Conservation (phyloP, 2,797 vertebrate genomes). For the Centropyge bicolor region DNA sequence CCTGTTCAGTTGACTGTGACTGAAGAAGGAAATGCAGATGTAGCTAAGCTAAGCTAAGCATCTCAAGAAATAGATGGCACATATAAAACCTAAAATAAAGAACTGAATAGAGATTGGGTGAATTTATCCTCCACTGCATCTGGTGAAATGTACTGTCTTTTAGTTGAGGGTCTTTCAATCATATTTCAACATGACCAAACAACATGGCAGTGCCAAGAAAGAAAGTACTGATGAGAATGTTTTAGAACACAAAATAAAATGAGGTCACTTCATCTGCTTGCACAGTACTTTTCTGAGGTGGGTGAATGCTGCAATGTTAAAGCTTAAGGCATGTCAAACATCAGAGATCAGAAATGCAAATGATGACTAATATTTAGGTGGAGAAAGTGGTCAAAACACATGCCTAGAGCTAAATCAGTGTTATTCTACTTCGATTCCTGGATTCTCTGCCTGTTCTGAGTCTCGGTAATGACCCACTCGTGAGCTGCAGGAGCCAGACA, state of each 20-base stretch:
- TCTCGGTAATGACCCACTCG: neutral
- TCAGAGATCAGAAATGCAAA: constrained; percentile 6
- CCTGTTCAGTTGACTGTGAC: constrained; percentile 1
- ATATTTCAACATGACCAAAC: constrained; percentile 12
- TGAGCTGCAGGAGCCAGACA: constrained; percentile 13
- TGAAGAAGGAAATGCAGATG: constrained; percentile 3
- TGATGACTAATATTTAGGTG: neutral
- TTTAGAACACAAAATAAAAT: constrained; percentile 14
- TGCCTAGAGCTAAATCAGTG: neutral
- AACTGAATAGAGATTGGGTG: neutral
- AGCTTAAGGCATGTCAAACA: neutral
- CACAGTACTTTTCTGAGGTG: neutral
- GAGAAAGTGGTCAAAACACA: neutral
- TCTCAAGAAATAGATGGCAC: neutral
- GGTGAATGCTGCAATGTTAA: neutral
- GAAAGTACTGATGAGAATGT: neutral
- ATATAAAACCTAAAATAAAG: constrained; percentile 6
- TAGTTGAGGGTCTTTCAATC: constrained; percentile 1
- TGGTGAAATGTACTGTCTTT: constrained; percentile 10
- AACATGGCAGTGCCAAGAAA: neutral
- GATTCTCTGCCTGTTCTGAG: neutral
- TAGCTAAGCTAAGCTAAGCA: no score
- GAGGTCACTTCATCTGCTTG: constrained; percentile 7
- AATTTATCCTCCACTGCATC: constrained; percentile 5
- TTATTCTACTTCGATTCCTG: neutral